phyloP scores from a whole-genome alignment of 2,797 vertebrate species.

The Pipistrellus pipistrellus region DNA sequence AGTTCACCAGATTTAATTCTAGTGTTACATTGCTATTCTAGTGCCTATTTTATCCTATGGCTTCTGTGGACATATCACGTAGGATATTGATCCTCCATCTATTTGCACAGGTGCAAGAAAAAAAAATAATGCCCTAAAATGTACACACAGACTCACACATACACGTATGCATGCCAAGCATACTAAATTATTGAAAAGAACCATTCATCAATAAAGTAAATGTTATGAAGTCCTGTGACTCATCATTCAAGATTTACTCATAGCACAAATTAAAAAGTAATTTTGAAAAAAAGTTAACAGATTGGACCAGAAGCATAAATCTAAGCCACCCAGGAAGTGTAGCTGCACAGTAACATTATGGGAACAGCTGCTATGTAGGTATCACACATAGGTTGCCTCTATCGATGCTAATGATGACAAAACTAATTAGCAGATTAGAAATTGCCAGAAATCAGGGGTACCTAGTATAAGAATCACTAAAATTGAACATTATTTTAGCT shows the following conservation, averaged over 20 bases:
- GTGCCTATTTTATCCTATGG: slow-evolving; percentile 76
- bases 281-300: slow-evolving; percentile 74
- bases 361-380: slow-evolving; percentile 85
- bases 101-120: slow-evolving; percentile 82
- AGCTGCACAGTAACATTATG: slow-evolving; percentile 65
- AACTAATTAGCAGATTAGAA: slow-evolving; percentile 85
- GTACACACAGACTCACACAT: background rate
- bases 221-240: slow-evolving; percentile 58
- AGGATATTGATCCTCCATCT: slow-evolving; percentile 84
- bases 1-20: slow-evolving; percentile 82
- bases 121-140: slow-evolving; percentile 56
- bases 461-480: slow-evolving; percentile 62
- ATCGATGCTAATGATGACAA: slow-evolving; percentile 76
- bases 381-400: slow-evolving; percentile 74
- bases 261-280: slow-evolving; percentile 76
- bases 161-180: background rate
- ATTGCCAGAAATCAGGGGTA: slow-evolving; percentile 80
- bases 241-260: slow-evolving; percentile 75
- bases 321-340: slow-evolving; percentile 75
- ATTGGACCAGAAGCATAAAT: slow-evolving; percentile 82
- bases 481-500: slow-evolving; percentile 69
- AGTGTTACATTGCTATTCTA: slow-evolving; percentile 83
- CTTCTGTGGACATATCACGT: slow-evolving; percentile 81
- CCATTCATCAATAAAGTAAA: slow-evolving; percentile 64
- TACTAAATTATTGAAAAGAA: slow-evolving; percentile 56